phyloP scores from a whole-genome alignment of 1,140 invertebrate species.

The Drosophila arawakana region DNA sequence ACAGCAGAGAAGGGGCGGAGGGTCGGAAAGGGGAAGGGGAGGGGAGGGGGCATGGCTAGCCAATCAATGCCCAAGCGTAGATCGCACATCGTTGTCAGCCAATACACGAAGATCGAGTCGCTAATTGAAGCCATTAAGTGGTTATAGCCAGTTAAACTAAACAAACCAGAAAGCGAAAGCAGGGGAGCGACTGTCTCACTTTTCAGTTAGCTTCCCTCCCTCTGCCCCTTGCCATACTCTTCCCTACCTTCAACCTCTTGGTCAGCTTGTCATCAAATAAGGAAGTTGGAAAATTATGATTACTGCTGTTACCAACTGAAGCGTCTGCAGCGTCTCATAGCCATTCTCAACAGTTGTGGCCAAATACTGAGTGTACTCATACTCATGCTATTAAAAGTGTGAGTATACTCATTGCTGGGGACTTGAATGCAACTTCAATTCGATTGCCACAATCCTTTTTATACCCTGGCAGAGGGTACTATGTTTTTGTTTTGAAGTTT shows the following conservation, averaged over 20 bases:
- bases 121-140: constrained; percentile 79
- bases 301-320: constrained; percentile 45
- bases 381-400: not conserved
- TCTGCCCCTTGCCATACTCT: not conserved
- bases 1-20: constrained; percentile 7
- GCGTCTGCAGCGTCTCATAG: constrained; percentile 12
- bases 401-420: constrained; percentile 26
- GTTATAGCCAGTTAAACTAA: constrained; percentile 30
- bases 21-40: not conserved
- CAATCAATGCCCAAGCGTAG: constrained; percentile 59
- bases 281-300: constrained; percentile 78
- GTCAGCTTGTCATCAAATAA: constrained; percentile 50
- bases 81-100: constrained; percentile 78
- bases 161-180: constrained; percentile 60
- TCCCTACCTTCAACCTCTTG: too few species aligned
- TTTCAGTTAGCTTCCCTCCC: constrained; percentile 33
- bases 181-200: constrained; percentile 59
- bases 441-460: constrained; percentile 46
- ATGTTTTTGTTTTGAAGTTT: too few species aligned
- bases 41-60: constrained; percentile 10
- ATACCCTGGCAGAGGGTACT: too few species aligned
- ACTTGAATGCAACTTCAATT: constrained; percentile 46
- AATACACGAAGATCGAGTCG: constrained; percentile 63
- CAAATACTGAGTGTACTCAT: constrained; percentile 22
- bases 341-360: constrained; percentile 41